Evolutionary conservation across 2,888 invertebrate species (phyloP).

Genomic region (Andrena bicolor): DNA sequence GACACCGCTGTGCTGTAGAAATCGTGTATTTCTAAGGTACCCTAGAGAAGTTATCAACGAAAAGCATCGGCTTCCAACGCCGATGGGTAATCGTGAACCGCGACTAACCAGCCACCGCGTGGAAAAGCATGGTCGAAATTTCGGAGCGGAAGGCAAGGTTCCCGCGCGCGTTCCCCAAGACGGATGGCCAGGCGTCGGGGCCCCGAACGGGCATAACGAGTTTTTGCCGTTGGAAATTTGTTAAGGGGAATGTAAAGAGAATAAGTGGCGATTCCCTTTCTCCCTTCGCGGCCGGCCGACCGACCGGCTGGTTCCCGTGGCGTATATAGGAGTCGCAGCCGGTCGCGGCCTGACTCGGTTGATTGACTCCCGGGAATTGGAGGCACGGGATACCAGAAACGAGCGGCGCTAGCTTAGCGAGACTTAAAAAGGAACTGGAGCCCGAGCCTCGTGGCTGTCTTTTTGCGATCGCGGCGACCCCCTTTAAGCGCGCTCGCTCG

Average conservation of each 20-base stretch:
- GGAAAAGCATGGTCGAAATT: constrained; percentile 42
- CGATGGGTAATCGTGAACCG: background rate
- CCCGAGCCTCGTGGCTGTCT: constrained; percentile 48
- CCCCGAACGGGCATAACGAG: constrained; percentile 70
- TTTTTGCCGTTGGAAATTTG: constrained; percentile 76
- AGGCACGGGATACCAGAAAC: constrained; percentile 69
- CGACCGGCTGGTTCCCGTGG: constrained; percentile 48
- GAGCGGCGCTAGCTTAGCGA: constrained; percentile 68
- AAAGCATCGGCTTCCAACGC: too few relatives aligned
- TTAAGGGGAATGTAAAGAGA: constrained; percentile 76
- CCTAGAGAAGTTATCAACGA: too few relatives aligned
- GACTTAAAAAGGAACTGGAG: constrained; percentile 68
- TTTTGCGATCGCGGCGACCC: constrained; percentile 63
- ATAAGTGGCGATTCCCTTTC: constrained; percentile 66
- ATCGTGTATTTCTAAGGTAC: too few relatives aligned
- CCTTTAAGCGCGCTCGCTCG: constrained; percentile 56
- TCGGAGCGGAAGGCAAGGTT: constrained; percentile 35
- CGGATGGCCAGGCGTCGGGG: constrained; percentile 64
- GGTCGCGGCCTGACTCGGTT: constrained; percentile 63
- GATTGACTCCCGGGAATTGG: constrained; percentile 73
- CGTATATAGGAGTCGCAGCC: constrained; percentile 58
- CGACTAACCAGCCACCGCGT: background rate
- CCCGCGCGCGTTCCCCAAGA: constrained; percentile 19
- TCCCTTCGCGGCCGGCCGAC: constrained; percentile 50
- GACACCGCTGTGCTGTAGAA: too few relatives aligned